Conservation (phyloP, 2,888 invertebrate genomes). For the Ligdia adustata region DNA sequence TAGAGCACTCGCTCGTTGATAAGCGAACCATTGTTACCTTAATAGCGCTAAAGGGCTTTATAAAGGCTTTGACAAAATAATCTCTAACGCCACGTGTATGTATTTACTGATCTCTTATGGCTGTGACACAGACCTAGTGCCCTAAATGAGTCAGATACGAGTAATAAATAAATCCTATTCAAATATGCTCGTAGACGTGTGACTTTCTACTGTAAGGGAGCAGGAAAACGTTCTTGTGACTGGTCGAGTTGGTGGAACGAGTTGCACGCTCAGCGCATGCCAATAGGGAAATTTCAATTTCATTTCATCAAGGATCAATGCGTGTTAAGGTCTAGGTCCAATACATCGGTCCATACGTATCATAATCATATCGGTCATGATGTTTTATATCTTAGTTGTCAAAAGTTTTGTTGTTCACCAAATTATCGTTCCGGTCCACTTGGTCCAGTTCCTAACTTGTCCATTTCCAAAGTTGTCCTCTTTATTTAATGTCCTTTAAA, state of each 20-base stretch:
- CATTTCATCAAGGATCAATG: slow-evolving; percentile 35
- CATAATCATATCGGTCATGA: no score
- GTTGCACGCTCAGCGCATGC: slow-evolving; percentile 56
- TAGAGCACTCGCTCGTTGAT: not conserved
- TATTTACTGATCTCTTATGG: slow-evolving; percentile 8
- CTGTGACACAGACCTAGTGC: slow-evolving; percentile 17
- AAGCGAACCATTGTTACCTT: not conserved
- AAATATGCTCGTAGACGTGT: no score
- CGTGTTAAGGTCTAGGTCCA: no score
- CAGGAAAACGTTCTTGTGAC: slow-evolving; percentile 72
- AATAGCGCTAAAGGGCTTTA: slow-evolving; percentile 2
- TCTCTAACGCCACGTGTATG: no score
- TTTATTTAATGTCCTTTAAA: no score
- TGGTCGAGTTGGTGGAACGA: slow-evolving; percentile 31
- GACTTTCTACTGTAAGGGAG: slow-evolving; percentile 56
- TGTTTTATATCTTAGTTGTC: no score
- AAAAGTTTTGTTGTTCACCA: no score
- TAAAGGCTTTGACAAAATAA: slow-evolving; percentile 7
- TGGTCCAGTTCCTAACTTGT: no score
- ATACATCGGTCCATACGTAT: no score
- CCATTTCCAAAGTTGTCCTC: no score
- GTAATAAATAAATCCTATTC: slow-evolving; percentile 20
- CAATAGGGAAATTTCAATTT: slow-evolving; percentile 57
- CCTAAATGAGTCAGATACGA: slow-evolving; percentile 22
- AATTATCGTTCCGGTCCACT: no score